A percentile compares a stretch with the other conserved stretches of the same genome.
Conservation (phyloP, 92 coral and sea anemone species). For the Paragorgia papillata region DNA sequence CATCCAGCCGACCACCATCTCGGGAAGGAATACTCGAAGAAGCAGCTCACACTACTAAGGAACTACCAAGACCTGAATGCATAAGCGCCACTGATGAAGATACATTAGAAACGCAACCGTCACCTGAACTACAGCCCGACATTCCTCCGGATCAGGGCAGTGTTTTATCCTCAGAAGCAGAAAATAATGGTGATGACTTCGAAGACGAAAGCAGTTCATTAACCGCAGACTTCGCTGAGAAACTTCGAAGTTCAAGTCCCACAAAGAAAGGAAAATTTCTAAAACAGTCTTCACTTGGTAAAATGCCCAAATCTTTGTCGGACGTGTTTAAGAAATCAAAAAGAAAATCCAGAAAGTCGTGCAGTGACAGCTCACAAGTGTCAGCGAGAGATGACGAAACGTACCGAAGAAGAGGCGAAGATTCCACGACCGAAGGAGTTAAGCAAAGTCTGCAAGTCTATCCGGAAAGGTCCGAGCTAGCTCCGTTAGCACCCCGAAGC, state of each 20-base stretch:
- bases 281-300: constrained; percentile 24
- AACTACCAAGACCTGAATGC: background rate
- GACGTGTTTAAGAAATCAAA: constrained; percentile 32
- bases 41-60: background rate
- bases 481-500: constrained; percentile 24
- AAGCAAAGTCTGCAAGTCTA: background rate
- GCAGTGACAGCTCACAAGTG: constrained; percentile 35
- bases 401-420: background rate
- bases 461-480: background rate
- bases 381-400: constrained; percentile 15
- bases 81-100: constrained; percentile 18
- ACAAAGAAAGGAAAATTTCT: constrained; percentile 8
- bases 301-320: constrained; percentile 26
- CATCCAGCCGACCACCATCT: constrained; percentile 19
- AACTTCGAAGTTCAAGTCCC: background rate
- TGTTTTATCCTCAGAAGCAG: constrained; percentile 9
- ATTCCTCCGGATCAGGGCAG: constrained; percentile 7
- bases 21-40: constrained; percentile 21
- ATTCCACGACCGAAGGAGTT: background rate
- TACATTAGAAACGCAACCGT: background rate
- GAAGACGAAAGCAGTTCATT: constrained; percentile 38
- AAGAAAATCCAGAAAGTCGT: constrained; percentile 8
- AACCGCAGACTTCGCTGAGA: constrained; percentile 10
- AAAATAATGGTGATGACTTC: background rate
- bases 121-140: background rate